Evolutionary conservation across 2,888 invertebrate species (phyloP), one percentile per base, ranked within the genome.

Genomic region (Meliscaeva auricollis): DNA sequence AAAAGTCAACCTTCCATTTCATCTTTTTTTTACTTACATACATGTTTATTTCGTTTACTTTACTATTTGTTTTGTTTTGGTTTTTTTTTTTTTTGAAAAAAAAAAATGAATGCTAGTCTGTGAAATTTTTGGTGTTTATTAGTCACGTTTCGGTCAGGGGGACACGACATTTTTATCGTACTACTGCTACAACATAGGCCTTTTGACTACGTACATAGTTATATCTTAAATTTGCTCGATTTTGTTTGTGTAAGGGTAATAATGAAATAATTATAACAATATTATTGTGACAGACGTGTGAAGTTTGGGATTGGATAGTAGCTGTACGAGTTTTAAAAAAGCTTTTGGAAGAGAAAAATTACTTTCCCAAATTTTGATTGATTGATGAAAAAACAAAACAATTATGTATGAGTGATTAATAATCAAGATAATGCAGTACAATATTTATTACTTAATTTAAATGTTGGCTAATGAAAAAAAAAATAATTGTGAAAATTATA

Each of bases 401-500:
- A 78, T 75, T 64, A 46, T 32, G 64, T 3, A 8, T 44, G 32
- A 74, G n/a, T 83, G 66, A 83, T 78, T 83, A 83, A 78, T 78
- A 50, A 60, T 22, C 38, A 3, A 54, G 60, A 64, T 64, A 74
- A 77, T 77, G 35, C 54, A 68, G 69, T 83, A 30, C 62, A 48
- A 41, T 74, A 78, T 83, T 62, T 78, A 78, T 73, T 64, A 56
- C 46, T 41, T 44, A 38, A 35, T 15, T 38, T 22, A 50, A 66
- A 60, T 76, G 76, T 72, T n/a, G n/a, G n/a, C n/a, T 52, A 72
- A 76, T 74, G 48, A 58, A 48, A 17, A 72, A 60, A 62, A 69
- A 69, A 69, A 72, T 50, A 72, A 66, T 68, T 54, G 38, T 2
- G 7, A 56, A 50, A 54, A n/a, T n/a, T n/a, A n/a, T n/a, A n/a